Percentiles rank a stretch among this genome's conserved stretches.
These are phyloP conservation scores for Oreonectes daqikongensis DNA, from an alignment of 2,797 vertebrate species.

Conservation along the genomic window DNA sequence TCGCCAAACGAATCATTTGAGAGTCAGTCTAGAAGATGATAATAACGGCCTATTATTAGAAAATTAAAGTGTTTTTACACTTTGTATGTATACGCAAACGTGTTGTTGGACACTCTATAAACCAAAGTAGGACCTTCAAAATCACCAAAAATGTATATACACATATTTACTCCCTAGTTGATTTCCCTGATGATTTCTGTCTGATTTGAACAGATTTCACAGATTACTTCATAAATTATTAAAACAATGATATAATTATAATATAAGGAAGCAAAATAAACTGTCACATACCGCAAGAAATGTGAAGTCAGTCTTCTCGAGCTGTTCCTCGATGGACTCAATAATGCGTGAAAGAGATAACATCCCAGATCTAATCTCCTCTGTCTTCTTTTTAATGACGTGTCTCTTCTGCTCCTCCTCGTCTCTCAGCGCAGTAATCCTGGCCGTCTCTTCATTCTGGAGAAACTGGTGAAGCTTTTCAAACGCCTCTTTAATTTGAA, in stretches of 20 bases:
- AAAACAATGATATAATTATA: not conserved
- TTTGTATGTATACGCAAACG: no score
- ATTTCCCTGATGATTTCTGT: no score
- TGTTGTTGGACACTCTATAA: no score
- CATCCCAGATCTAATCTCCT: conserved; percentile 51
- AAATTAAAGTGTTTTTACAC: no score
- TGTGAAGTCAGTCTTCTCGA: conserved; percentile 30
- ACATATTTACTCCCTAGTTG: no score
- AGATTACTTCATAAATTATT: no score
- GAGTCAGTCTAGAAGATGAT: no score
- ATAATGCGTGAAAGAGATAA: conserved; percentile 41
- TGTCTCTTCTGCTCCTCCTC: conserved; percentile 49
- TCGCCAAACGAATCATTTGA: no score
- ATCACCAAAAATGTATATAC: no score
- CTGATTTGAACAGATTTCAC: no score
- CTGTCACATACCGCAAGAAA: conserved; percentile 51
- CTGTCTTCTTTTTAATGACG: conserved; percentile 46
- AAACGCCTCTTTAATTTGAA: conserved; percentile 47
- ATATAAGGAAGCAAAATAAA: not conserved
- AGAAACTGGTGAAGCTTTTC: conserved; percentile 58
- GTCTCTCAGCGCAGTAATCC: conserved; percentile 43
- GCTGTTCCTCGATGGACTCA: conserved; percentile 43
- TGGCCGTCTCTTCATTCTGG: conserved; percentile 51
- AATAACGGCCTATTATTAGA: no score
- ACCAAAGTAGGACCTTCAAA: no score